Conservation (phyloP, 2,888 invertebrate species). For the Andricus curvator region DNA sequence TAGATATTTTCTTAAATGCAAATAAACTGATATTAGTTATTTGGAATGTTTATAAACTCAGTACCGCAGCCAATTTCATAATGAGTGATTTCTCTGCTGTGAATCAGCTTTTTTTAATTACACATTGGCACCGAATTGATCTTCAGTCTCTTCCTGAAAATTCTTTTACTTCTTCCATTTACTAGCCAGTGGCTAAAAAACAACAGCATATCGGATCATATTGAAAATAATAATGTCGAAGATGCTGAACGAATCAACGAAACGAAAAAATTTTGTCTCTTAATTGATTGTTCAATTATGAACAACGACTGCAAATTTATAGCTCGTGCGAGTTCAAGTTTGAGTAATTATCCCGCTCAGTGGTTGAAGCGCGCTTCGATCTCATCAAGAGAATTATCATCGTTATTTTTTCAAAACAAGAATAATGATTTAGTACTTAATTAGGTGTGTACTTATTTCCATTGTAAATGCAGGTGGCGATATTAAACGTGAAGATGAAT, state of each 20-base stretch:
- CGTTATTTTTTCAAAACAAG: constrained; percentile 5
- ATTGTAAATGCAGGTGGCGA: constrained; percentile 17
- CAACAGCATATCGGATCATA: not conserved
- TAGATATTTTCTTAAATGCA: not conserved
- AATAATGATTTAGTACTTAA: constrained; percentile 38
- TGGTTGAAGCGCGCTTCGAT: constrained; percentile 35
- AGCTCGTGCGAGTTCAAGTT: constrained; percentile 31
- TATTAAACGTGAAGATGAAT: constrained; percentile 17
- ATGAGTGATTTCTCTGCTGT: not conserved
- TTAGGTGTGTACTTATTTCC: constrained; percentile 39
- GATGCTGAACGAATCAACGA: constrained; percentile 25
- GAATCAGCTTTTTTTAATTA: constrained; percentile 11
- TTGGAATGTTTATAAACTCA: no score
- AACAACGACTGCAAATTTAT: constrained; percentile 19
- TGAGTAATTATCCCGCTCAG: constrained; percentile 33
- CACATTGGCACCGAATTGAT: not conserved
- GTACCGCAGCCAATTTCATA: no score
- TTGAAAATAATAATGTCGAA: constrained; percentile 26
- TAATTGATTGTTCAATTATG: constrained; percentile 53
- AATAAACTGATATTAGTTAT: not conserved
- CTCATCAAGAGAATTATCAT: constrained; percentile 30
- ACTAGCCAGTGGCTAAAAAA: constrained; percentile 5
- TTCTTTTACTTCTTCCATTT: constrained; percentile 17
- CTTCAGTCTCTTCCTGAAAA: constrained; percentile 28
- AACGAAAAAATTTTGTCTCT: constrained; percentile 20